Evolutionary conservation across 2,113 vertebrate species (phyloP), one percentile per base, ranked within the genome.

Genomic region (Cephalopterus ornatus): DNA sequence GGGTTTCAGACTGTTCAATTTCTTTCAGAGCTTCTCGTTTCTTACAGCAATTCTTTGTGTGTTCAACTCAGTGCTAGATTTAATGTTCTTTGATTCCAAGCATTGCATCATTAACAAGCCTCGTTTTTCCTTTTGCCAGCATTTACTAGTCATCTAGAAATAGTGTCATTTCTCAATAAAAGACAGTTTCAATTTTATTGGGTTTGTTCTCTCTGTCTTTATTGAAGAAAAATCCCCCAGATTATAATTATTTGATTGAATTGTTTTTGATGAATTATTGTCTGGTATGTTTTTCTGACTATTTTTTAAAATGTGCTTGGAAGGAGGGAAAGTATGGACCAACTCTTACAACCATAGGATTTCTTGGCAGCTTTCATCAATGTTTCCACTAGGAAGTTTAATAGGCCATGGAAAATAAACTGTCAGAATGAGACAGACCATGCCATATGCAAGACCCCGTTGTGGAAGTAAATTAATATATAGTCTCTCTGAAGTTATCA

Each of bases 61-160:
- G 52, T 83, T 87, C 62, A 95, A 93, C 77, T 71, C 59, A 2
- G 44, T 58, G 67, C 71, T 95, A 88, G 62, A 75, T 65, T 94
- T 91, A 72, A 65, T 46, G 42, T 66, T 92, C 44, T 96, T 85
- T 94, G 27, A 73, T 97, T 94, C 85, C 76, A 96, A 92, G 80
- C 27, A 91, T 67, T 93, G 71, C 63, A 91, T 96, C 96, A 93
- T 68, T 95, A 95, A 93, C 39, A 88, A 81, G 24, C 33, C 42
- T 63, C 1, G 0, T 44, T 61, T 81, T 91, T 86, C 33, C 56
- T 77, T 92, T 90, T 76, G 72, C 83, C 87, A 93, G 84, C 53
- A 79, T 82, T 32, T 77, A 68, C n/a, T 66, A 85, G 66, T 96
- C 19, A 32, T 96, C 90, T 88, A 94, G 50, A 78, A 95, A 65